Conservation (phyloP, 2,113 vertebrate species). For the Myanophis thanlyinensis region DNA sequence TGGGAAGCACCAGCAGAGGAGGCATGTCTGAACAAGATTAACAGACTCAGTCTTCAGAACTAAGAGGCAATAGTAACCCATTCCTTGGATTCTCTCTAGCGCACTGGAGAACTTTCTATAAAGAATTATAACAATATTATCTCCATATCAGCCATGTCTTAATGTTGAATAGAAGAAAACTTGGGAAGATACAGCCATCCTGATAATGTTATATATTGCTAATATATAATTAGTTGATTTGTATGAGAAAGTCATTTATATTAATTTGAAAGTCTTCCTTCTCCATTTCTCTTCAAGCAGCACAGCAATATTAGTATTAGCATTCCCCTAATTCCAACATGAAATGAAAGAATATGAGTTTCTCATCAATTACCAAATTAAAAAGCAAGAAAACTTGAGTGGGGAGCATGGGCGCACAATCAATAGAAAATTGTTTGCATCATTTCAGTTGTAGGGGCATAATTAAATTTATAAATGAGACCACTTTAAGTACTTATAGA, state of each 20-base stretch:
- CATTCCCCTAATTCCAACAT: constrained; percentile 43
- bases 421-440: constrained; percentile 51
- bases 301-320: background rate
- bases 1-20: too few relatives aligned
- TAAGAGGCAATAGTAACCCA: too few relatives aligned
- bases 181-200: constrained; percentile 49
- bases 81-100: too few relatives aligned
- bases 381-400: background rate
- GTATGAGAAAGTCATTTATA: constrained; percentile 51
- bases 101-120: too few relatives aligned
- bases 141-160: constrained; percentile 32
- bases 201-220: constrained; percentile 52
- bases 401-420: constrained; percentile 38
- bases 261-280: constrained; percentile 46
- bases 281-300: background rate
- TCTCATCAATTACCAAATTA: constrained; percentile 44
- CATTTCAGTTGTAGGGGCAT: constrained; percentile 47
- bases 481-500: constrained; percentile 59
- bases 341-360: constrained; percentile 29
- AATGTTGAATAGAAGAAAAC: constrained; percentile 52
- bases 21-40: too few relatives aligned
- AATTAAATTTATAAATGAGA: constrained; percentile 59
- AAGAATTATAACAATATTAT: background rate
- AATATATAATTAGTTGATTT: constrained; percentile 48
- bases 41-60: too few relatives aligned